phyloP scores from a whole-genome alignment of 1,140 invertebrate species.

The Caerostris extrusa region DNA sequence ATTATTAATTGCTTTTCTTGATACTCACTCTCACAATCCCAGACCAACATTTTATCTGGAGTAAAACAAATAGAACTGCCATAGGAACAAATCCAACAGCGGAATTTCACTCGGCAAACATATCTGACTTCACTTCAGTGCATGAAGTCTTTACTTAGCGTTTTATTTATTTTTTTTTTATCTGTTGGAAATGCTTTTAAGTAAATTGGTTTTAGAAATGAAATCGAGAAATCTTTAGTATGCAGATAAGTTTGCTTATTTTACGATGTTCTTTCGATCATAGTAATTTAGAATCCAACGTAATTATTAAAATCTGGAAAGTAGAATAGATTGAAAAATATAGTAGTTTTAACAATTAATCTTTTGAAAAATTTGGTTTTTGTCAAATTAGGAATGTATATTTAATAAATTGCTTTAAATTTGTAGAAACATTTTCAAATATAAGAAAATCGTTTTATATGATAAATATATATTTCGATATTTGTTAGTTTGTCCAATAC shows the following conservation, averaged over 20 bases:
- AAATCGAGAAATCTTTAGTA: not conserved
- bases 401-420: too few species aligned
- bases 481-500: too few species aligned
- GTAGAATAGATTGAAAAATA: too few species aligned
- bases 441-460: too few species aligned
- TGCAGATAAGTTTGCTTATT: not conserved
- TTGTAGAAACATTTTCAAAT: too few species aligned
- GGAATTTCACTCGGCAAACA: not conserved
- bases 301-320: too few species aligned
- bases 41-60: not conserved
- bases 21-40: not conserved
- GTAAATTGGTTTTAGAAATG: not conserved
- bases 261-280: not conserved
- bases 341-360: too few species aligned
- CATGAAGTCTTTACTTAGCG: not conserved
- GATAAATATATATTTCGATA: too few species aligned
- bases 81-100: not conserved
- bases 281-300: too few species aligned
- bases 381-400: too few species aligned
- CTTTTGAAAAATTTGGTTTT: too few species aligned
- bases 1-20: conserved; percentile 27
- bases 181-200: not conserved
- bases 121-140: not conserved
- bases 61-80: not conserved
- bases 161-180: not conserved